Conservation (phyloP, 2,888 invertebrate genomes). For the Bimastos eiseni region DNA sequence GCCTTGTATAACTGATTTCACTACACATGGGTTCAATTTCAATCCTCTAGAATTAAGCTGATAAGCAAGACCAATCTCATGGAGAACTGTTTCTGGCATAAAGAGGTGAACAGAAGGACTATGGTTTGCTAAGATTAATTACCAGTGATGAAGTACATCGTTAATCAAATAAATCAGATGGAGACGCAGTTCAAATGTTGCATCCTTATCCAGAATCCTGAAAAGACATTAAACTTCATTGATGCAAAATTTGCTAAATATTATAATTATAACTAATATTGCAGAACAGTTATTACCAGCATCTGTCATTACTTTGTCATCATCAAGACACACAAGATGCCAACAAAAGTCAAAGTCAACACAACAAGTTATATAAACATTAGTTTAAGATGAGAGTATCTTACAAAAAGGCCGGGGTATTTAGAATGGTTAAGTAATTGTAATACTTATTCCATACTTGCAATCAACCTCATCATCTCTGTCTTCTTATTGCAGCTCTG, state of each 20-base stretch:
- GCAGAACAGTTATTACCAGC: not conserved
- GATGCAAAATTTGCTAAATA: not conserved
- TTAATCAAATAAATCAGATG: constrained; percentile 98
- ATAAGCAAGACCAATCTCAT: not conserved
- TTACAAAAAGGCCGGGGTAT: not conserved
- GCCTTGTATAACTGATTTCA: no score
- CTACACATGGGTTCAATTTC: no score
- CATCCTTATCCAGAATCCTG: constrained; percentile 69
- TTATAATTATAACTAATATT: not conserved
- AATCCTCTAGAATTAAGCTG: no score
- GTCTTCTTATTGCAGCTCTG: not conserved
- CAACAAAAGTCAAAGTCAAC: not conserved
- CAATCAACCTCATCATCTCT: no score
- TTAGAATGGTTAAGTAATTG: not conserved
- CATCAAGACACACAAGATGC: not conserved
- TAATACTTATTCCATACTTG: not conserved
- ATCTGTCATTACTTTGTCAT: not conserved
- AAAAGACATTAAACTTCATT: not conserved
- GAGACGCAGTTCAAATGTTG: constrained; percentile 85
- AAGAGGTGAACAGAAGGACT: no score
- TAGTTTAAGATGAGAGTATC: not conserved
- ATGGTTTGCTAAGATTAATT: constrained; percentile 39
- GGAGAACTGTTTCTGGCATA: not conserved
- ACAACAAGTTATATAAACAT: not conserved
- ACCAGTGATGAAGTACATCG: constrained; percentile 89